Conservation (phyloP, 53 echinoderm and acorn worm species). For the Echinarachnius parma region DNA sequence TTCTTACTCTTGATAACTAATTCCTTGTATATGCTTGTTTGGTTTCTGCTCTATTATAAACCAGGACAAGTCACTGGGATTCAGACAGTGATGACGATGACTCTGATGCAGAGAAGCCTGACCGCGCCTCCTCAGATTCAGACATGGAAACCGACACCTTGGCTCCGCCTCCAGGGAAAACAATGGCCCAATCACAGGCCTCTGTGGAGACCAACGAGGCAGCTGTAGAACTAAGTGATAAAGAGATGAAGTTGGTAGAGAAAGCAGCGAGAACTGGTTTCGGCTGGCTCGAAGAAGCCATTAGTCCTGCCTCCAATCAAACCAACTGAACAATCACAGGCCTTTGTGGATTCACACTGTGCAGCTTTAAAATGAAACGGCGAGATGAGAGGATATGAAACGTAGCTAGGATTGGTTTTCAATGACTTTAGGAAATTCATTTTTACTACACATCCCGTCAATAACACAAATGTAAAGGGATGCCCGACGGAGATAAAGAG, state of each 20-base stretch:
- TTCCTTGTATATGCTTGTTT: not conserved
- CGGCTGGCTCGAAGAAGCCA: not conserved
- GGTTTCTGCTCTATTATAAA: not conserved
- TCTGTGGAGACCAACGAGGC: not conserved
- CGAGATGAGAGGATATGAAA: too few relatives aligned
- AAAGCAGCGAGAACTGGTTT: slow-evolving; percentile 24
- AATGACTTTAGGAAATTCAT: too few relatives aligned
- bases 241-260: slow-evolving; percentile 20
- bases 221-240: slow-evolving; percentile 19
- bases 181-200: not conserved
- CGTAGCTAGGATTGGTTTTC: too few relatives aligned
- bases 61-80: not conserved
- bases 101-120: not conserved
- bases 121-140: slow-evolving; percentile 13
- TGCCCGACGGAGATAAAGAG: too few relatives aligned
- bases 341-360: too few relatives aligned
- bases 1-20: not conserved
- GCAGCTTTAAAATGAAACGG: too few relatives aligned
- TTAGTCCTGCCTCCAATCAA: too few relatives aligned
- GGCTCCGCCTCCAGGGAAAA: not conserved
- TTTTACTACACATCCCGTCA: too few relatives aligned
- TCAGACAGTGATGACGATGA: slow-evolving; percentile 21
- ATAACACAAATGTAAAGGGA: too few relatives aligned
- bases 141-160: slow-evolving; percentile 25
- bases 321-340: too few relatives aligned